Base-by-base conservation (phyloP, 2,797 vertebrate species). In the Aphelocoma californica region DNA sequence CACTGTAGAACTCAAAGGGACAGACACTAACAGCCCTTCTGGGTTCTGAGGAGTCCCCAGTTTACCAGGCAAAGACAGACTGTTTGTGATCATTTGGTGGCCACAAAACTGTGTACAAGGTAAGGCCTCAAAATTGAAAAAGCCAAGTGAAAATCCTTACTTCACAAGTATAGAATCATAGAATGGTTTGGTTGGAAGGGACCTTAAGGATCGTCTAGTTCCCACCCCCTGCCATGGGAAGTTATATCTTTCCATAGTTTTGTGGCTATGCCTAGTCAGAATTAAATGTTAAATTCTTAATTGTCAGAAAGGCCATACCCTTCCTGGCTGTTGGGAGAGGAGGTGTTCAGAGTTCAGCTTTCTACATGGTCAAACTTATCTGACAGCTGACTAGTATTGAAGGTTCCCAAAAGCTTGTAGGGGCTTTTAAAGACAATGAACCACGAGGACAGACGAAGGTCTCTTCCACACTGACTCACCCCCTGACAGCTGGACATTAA, bases 181-280 rank as follows among this genome's bases (percentile, higher is more conserved):
- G 28, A 45, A 58, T 40, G 13, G 10, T 53, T 47, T 66, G 34
- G 11, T 60, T 66, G 31, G 14, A 54, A 72, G 6, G 14, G 19
- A 36, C 5, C 5, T 36, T 65, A 60, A 42, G 24, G 18, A 36
- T 14, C 21, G 34, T 31, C 31, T 53, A 65, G 9, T 58, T 58
- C 38, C 34, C 65, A 7, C 0, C 1, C 4, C 1, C 12, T 79
- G 23, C 11, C 2, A 1, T 36, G 16, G 18, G 9, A 28, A 3
- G 9, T 65, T 65, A 42, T 10, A 28, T 16, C 4, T 60, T 84
- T 42, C 11, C 32, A 42, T 8, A 21, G 9, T 36, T 71, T 60
- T 18, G 18, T 47, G 26, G 9, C 17, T 72, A 79, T 79, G 13
- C 23, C 15, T 53, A 42, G 18, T 25, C 16, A 21, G 31, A 66